Evolutionary conservation across 2,113 vertebrate genomes (phyloP).

Genomic region (Sinocyclocheilus rhinocerous): DNA sequence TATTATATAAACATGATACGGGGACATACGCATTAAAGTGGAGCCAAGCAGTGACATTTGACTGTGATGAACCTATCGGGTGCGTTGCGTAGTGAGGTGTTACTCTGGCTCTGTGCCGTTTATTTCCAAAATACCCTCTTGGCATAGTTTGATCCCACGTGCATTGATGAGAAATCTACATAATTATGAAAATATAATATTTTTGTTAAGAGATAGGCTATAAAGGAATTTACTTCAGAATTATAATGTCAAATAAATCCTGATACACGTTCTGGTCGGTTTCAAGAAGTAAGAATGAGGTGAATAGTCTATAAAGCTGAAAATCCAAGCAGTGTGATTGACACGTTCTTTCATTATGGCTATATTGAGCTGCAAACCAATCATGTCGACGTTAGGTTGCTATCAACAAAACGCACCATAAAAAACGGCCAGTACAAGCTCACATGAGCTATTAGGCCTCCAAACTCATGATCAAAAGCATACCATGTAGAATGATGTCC

Average conservation of each 20-base stretch:
- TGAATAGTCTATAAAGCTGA: neutral
- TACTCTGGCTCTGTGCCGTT: conserved; percentile 1
- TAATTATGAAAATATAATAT: neutral
- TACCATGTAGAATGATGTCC: neutral
- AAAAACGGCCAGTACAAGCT: neutral
- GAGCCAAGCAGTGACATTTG: conserved; percentile 30
- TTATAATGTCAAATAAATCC: neutral
- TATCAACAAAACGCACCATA: neutral
- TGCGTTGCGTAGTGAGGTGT: conserved; percentile 10
- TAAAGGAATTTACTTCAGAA: no score
- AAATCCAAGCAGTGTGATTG: neutral
- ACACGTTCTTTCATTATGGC: neutral
- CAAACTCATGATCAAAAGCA: neutral
- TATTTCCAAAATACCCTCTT: conserved; percentile 8
- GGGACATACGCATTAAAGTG: neutral
- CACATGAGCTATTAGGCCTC: neutral
- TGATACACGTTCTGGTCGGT: neutral
- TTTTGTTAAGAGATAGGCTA: neutral
- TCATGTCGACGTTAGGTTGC: neutral
- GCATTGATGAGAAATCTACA: neutral
- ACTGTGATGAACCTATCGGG: conserved; percentile 30
- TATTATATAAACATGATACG: conserved; percentile 45
- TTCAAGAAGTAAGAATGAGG: neutral
- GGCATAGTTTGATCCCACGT: conserved; percentile 6
- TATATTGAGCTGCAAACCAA: conserved; percentile 1